Evolutionary conservation across 1,140 invertebrate species (phyloP), one percentile per base, ranked within the genome.

Genomic region (Zaprionus capensis): DNA sequence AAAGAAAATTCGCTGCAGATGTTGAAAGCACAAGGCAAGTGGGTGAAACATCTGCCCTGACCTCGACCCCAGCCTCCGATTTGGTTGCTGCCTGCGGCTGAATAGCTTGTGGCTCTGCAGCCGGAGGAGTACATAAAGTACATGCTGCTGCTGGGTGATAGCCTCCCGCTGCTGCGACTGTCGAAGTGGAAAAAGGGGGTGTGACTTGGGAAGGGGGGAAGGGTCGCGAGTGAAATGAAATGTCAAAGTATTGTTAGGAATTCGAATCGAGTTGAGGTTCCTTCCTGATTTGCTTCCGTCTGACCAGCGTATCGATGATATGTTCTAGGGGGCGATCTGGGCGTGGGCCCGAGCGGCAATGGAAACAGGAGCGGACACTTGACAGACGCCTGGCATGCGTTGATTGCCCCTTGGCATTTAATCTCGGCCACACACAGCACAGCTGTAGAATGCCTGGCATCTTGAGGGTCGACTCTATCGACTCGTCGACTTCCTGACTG

Each of bases 381-480:
- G 59, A 71, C 31, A 34, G 72, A 75, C 57, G 64, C 56, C 41
- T 73, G 78, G 80, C 66, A 82, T 80, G 74, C 74, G 74, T 78
- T 76, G 81, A 84, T 85, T 84, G 81, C 74, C 68, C 57, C 57
- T 69, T 78, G 78, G 81, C 78, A 81, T 84, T 84, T 76, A 81
- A 81, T 84, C 82, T 81, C 74, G 76, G 61, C 55, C 22, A 17
- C 46, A 74, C 57, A 49, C 55, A 17, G n/a, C 38, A 71, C 62
- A 57, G 51, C 58, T 63, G 66, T 15, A 46, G 49, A 61, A 73
- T 73, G 57, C 34, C 65, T 41, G 57, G 28, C 65, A 69, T 68
- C 22, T 51, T 24, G 46, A 24, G 46, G 46, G 5, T 24, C 3
- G 20, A 24, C 9, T 49, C 11, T 49, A 20, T 20, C 20, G 46